These are phyloP conservation scores for Rhabdomys pumilio DNA, from an alignment of 2,797 vertebrate species.

Conservation along the genomic window DNA sequence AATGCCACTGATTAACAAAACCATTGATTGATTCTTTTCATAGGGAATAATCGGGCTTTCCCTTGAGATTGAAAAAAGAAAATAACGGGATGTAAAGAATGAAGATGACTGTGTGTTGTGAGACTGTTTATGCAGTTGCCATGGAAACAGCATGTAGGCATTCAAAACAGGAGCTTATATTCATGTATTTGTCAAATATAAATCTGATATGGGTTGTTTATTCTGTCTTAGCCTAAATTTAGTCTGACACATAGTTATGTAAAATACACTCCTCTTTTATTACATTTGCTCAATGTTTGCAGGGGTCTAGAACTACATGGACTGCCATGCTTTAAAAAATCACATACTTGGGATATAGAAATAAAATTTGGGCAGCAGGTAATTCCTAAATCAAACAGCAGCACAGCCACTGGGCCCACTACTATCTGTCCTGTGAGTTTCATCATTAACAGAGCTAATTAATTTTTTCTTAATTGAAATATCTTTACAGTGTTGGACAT, in stretches of 20 bases:
- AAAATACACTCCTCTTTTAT: constrained; percentile 68
- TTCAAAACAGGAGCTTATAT: constrained; percentile 62
- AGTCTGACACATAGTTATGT: constrained; percentile 71
- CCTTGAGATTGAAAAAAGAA: constrained; percentile 50
- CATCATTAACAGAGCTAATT: neutral
- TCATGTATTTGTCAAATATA: constrained; percentile 74
- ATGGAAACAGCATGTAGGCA: constrained; percentile 78
- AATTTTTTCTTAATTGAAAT: constrained; percentile 67
- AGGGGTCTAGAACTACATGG: constrained; percentile 55
- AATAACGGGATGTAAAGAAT: constrained; percentile 78
- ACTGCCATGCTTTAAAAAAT: constrained; percentile 75
- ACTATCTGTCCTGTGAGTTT: constrained; percentile 9
- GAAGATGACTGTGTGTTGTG: constrained; percentile 74
- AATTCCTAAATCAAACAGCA: constrained; percentile 7
- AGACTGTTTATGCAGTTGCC: constrained; percentile 78
- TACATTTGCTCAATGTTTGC: constrained; percentile 66
- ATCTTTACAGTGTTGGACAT: constrained; percentile 56
- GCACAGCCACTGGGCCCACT: neutral
- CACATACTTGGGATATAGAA: constrained; percentile 33
- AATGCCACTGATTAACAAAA: constrained; percentile 84
- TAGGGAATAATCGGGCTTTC: constrained; percentile 77
- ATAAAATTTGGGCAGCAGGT: constrained; percentile 33
- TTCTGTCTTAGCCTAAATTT: constrained; percentile 78
- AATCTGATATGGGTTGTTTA: constrained; percentile 77
- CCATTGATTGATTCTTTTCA: constrained; percentile 72